phyloP scores from a whole-genome alignment of 2,113 vertebrate species.

The Acrocephalus arundinaceus region DNA sequence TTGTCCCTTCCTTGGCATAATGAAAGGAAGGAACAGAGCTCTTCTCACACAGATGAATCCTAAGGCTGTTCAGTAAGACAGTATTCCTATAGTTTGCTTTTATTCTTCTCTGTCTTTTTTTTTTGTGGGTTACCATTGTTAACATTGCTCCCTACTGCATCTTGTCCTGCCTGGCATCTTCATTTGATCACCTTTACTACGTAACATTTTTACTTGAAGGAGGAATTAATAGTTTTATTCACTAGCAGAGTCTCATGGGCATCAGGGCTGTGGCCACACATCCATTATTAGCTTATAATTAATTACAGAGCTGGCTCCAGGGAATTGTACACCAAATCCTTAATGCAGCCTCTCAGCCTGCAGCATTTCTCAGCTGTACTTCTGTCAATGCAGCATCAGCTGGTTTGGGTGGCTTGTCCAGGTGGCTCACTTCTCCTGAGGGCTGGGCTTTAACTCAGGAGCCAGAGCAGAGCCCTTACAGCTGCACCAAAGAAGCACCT shows the following conservation, averaged over 20 bases:
- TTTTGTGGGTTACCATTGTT: background rate
- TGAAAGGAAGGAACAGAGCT: background rate
- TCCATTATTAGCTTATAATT: background rate
- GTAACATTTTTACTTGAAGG: background rate
- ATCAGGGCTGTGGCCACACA: background rate
- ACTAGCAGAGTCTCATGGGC: background rate
- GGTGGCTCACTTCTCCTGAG: too few relatives aligned
- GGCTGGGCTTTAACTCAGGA: background rate
- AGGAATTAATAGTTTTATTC: background rate
- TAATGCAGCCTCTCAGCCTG: background rate
- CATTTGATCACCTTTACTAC: background rate
- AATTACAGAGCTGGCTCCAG: background rate
- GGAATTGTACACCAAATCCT: background rate
- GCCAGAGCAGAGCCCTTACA: background rate
- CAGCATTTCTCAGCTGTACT: background rate
- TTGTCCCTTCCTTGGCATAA: background rate
- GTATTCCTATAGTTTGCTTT: background rate
- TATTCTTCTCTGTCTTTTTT: background rate
- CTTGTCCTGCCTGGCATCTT: background rate
- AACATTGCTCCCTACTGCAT: background rate
- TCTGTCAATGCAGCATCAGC: accelerated
- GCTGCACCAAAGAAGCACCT: background rate
- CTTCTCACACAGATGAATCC: background rate
- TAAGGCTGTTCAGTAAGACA: background rate
- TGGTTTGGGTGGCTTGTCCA: background rate